A percentile compares a stretch with the other conserved stretches of the same genome.
These are phyloP conservation scores for Denticeps clupeoides DNA, from an alignment of 2,797 vertebrate species.

Conservation along the genomic window DNA sequence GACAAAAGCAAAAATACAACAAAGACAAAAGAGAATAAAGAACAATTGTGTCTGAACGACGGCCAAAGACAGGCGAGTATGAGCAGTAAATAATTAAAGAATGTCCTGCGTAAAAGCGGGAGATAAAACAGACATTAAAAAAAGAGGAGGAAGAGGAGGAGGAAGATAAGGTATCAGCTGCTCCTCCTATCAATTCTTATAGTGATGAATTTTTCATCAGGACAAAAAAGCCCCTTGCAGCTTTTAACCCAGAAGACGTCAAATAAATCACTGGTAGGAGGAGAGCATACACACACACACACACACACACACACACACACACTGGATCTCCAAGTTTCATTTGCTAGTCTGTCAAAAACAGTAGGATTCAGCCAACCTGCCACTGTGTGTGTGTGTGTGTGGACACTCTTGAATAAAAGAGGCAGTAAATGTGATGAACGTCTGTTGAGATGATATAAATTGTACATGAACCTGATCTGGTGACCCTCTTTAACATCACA, in stretches of 20 bases:
- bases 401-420: too few relatives aligned
- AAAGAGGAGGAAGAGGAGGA: background rate
- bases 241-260: constrained; percentile 15
- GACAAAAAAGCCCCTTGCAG: constrained; percentile 19
- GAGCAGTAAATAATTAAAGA: background rate
- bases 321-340: too few relatives aligned
- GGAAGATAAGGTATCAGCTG: background rate
- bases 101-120: background rate
- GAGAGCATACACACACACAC: background rate
- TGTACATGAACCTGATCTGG: too few relatives aligned
- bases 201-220: constrained; percentile 30
- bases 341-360: too few relatives aligned
- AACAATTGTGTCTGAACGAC: background rate
- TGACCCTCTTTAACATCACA: too few relatives aligned
- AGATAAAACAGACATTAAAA: background rate
- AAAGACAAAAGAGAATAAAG: background rate
- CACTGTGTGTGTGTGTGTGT: too few relatives aligned
- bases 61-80: background rate
- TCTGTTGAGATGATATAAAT: too few relatives aligned
- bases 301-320: constrained; percentile 2
- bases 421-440: too few relatives aligned
- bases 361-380: too few relatives aligned
- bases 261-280: constrained; percentile 31
- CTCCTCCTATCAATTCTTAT: constrained; percentile 22
- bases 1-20: background rate